These are phyloP conservation scores for Pogonomyrmex barbatus DNA, from an alignment of 1,140 invertebrate genomes.

Conservation along the genomic window DNA sequence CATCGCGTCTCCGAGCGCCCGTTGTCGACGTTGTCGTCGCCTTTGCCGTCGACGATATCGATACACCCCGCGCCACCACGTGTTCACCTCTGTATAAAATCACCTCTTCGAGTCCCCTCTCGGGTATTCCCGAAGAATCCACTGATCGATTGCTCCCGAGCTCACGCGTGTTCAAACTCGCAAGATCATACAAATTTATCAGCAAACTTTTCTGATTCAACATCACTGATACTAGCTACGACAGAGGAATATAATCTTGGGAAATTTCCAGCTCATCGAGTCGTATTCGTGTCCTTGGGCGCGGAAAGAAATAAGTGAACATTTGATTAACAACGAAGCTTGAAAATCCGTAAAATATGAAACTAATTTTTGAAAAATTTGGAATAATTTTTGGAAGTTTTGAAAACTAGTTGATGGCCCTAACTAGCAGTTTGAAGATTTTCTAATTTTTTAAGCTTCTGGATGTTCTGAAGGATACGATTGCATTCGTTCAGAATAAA, in stretches of 20 bases:
- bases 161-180: neutral
- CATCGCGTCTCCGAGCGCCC: conserved; percentile 68
- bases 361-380: neutral
- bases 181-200: conserved; percentile 24
- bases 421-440: conserved; percentile 2
- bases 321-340: conserved; percentile 34
- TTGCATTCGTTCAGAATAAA: neutral
- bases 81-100: conserved; percentile 70
- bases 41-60: conserved; percentile 40
- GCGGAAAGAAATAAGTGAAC: conserved; percentile 15
- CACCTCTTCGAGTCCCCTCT: conserved; percentile 64
- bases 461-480: neutral
- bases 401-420: neutral
- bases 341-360: conserved; percentile 4
- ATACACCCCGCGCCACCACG: conserved; percentile 68
- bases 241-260: conserved; percentile 2
- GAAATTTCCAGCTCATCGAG: conserved; percentile 19
- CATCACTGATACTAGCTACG: neutral
- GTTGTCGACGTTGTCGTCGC: conserved; percentile 25
- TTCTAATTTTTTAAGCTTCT: conserved; percentile 16
- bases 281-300: conserved; percentile 30
- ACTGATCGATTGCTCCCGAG: conserved; percentile 48
- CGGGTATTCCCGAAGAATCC: conserved; percentile 51
- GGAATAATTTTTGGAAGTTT: neutral
- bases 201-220: conserved; percentile 25